A percentile compares a stretch with the other conserved stretches of the same genome.
phyloP scores from a whole-genome alignment of 2,113 vertebrate species.

The Neoarius graeffei region DNA sequence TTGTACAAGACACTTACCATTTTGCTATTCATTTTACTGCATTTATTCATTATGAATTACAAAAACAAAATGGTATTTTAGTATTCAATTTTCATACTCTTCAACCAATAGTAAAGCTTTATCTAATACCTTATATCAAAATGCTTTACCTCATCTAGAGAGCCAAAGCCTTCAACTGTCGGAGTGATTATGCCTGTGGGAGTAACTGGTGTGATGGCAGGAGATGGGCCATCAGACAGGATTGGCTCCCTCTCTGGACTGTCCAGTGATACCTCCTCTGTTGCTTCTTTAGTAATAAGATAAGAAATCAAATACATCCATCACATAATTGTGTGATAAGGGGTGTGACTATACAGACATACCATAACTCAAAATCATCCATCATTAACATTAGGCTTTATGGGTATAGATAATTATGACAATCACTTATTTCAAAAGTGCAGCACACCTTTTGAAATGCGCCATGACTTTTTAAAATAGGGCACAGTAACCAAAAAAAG shows the following conservation, averaged over 20 bases:
- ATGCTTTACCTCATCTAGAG: conserved; percentile 84
- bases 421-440: not conserved
- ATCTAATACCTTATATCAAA: not conserved
- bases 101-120: not conserved
- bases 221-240: conserved; percentile 88
- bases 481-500: not conserved
- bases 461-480: not conserved
- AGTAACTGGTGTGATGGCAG: conserved; percentile 89
- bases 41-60: not conserved
- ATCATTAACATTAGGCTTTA: not conserved
- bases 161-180: conserved; percentile 83
- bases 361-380: not conserved
- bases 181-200: conserved; percentile 84
- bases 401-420: not conserved
- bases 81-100: not conserved
- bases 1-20: not conserved
- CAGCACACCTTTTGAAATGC: not conserved
- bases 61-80: not conserved
- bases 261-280: conserved; percentile 95
- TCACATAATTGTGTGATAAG: not conserved
- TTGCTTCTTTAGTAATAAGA: conserved; percentile 79
- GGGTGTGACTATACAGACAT: not conserved
- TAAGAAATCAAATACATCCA: not conserved
- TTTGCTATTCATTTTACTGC: not conserved
- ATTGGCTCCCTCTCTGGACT: conserved; percentile 91